phyloP scores from a whole-genome alignment of 2,888 invertebrate species.

The Patella depressa region DNA sequence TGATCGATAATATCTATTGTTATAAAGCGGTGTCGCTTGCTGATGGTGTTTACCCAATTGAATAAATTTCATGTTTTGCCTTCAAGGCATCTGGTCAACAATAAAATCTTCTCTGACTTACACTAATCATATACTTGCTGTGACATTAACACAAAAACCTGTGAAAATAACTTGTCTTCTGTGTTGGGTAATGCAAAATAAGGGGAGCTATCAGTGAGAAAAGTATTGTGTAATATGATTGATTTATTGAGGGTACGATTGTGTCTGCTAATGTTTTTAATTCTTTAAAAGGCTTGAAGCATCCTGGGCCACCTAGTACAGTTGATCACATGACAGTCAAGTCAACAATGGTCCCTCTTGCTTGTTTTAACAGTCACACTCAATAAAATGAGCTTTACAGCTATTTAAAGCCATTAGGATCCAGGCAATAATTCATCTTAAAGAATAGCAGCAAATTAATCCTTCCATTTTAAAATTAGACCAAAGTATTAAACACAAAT shows the following conservation, averaged over 20 bases:
- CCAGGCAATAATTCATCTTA: no score
- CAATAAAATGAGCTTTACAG: no score
- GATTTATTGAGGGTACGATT: not conserved
- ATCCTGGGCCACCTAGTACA: not conserved
- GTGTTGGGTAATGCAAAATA: no score
- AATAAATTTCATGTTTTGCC: constrained; percentile 9
- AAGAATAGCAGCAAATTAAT: no score
- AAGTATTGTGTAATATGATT: not conserved
- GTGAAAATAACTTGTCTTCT: no score
- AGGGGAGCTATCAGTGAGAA: not conserved
- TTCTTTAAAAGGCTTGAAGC: not conserved
- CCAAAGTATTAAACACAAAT: no score
- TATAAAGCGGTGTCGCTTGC: not conserved
- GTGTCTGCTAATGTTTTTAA: not conserved
- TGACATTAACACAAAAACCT: no score
- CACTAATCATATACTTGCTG: constrained; percentile 2
- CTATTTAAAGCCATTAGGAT: no score
- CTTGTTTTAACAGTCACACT: no score
- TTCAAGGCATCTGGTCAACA: not conserved
- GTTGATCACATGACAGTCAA: no score
- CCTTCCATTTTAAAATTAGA: no score
- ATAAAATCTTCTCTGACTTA: not conserved
- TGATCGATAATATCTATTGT: constrained; percentile 2
- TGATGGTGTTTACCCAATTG: not conserved
- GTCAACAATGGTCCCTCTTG: no score